Percentiles rank a stretch among this genome's conserved stretches.
Evolutionary conservation across 2,113 vertebrate genomes (phyloP).

Genomic region (Eublepharis macularius): DNA sequence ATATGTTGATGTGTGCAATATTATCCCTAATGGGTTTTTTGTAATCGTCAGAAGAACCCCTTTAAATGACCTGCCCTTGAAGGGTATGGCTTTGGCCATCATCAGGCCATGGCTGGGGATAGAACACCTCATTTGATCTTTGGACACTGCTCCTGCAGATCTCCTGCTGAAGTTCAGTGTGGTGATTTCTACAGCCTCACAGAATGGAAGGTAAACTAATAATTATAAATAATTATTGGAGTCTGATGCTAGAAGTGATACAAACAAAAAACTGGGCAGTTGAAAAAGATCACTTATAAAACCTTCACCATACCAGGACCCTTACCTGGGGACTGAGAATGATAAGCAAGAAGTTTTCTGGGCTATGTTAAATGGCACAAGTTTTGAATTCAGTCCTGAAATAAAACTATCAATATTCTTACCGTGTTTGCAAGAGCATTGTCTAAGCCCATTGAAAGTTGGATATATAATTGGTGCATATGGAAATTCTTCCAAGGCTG

Average conservation of each 20-base stretch:
- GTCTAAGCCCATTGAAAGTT: background rate
- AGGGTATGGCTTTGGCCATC: no score
- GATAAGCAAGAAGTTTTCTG: conserved; percentile 20
- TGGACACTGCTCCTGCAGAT: no score
- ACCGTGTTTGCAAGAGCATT: conserved; percentile 3
- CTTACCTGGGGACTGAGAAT: background rate
- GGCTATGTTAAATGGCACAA: conserved; percentile 20
- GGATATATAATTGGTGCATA: background rate
- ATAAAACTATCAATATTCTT: conserved; percentile 32
- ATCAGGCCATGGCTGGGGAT: no score
- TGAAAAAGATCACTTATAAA: conserved; percentile 31
- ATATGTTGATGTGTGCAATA: no score
- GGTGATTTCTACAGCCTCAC: no score
- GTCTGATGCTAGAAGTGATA: conserved; percentile 7
- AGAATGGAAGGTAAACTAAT: no score
- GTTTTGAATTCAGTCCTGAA: conserved; percentile 3
- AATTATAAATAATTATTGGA: no score
- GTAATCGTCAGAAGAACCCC: no score
- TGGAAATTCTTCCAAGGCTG: background rate
- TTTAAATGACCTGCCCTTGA: no score
- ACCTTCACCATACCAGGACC: conserved; percentile 38
- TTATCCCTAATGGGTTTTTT: no score
- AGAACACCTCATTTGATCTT: no score
- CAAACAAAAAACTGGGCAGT: conserved; percentile 11
- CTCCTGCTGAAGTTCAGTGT: no score